Evolutionary conservation across 2,113 vertebrate species (phyloP).

Genomic region (Tachycineta bicolor): DNA sequence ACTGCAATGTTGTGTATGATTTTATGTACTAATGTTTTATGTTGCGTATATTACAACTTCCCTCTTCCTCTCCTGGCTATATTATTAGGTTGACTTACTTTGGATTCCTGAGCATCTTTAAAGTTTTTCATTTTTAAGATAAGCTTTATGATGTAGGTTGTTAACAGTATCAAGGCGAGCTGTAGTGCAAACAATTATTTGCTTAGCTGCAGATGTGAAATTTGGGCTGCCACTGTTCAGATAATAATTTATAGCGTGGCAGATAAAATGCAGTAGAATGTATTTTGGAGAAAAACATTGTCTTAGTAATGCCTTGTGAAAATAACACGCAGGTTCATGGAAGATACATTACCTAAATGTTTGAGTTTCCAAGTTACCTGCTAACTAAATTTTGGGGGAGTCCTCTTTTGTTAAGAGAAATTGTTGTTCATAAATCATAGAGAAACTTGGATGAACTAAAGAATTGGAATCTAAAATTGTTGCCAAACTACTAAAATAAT

Average conservation of each 20-base stretch:
- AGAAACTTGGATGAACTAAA: background rate
- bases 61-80: background rate
- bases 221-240: background rate
- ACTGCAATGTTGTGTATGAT: background rate
- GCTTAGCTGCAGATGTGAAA: background rate
- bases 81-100: background rate
- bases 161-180: background rate
- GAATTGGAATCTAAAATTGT: background rate
- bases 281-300: background rate
- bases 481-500: background rate
- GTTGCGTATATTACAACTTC: slow-evolving; percentile 7
- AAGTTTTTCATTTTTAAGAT: background rate
- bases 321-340: background rate
- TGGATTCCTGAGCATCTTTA: background rate
- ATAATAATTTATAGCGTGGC: background rate
- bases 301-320: background rate
- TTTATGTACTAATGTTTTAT: slow-evolving; percentile 28
- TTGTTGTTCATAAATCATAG: background rate
- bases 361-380: background rate
- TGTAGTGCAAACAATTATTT: background rate
- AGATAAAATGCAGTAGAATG: background rate
- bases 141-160: background rate
- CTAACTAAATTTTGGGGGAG: background rate
- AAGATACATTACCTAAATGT: background rate
- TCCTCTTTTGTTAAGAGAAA: background rate